These are phyloP conservation scores for Bombyx mandarina DNA, from an alignment of 1,140 invertebrate species.

Conservation along the genomic window DNA sequence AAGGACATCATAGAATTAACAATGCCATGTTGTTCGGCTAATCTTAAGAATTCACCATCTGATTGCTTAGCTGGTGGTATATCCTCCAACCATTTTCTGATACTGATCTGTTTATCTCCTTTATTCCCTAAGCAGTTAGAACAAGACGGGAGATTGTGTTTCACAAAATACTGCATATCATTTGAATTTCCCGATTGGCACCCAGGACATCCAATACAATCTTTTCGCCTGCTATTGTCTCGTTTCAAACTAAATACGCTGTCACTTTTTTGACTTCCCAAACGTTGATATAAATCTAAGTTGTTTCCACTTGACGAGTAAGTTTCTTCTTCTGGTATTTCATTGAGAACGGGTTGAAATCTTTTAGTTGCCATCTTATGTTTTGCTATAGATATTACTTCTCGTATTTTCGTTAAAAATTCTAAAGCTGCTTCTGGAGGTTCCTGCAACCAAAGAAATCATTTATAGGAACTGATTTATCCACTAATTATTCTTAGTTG, in stretches of 20 bases:
- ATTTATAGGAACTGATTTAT: too few species aligned
- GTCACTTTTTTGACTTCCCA: slow-evolving; percentile 68
- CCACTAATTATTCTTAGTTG: too few species aligned
- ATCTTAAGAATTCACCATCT: slow-evolving; percentile 28
- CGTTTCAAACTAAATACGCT: slow-evolving; percentile 72
- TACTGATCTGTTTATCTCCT: slow-evolving; percentile 80
- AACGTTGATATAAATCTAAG: slow-evolving; percentile 52
- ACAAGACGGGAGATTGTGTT: slow-evolving; percentile 62
- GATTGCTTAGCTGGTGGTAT: slow-evolving; percentile 72
- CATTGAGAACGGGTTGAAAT: slow-evolving; percentile 82
- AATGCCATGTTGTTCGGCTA: slow-evolving; percentile 34
- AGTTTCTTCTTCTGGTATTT: slow-evolving; percentile 85
- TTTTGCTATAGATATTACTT: slow-evolving; percentile 89
- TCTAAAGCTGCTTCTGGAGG: slow-evolving; percentile 89
- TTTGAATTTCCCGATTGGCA: slow-evolving; percentile 66
- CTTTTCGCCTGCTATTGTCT: slow-evolving; percentile 70
- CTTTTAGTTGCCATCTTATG: slow-evolving; percentile 87
- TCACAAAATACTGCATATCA: slow-evolving; percentile 48
- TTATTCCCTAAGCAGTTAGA: slow-evolving; percentile 61
- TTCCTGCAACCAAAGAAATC: slow-evolving; percentile 71
- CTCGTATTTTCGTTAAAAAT: slow-evolving; percentile 88
- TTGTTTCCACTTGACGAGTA: slow-evolving; percentile 58
- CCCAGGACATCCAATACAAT: slow-evolving; percentile 77
- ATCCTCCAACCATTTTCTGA: slow-evolving; percentile 85
- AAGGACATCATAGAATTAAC: slow-evolving; percentile 47